These are phyloP conservation scores for Eucriotettix oculatus DNA, from an alignment of 2,888 invertebrate species.

Conservation along the genomic window DNA sequence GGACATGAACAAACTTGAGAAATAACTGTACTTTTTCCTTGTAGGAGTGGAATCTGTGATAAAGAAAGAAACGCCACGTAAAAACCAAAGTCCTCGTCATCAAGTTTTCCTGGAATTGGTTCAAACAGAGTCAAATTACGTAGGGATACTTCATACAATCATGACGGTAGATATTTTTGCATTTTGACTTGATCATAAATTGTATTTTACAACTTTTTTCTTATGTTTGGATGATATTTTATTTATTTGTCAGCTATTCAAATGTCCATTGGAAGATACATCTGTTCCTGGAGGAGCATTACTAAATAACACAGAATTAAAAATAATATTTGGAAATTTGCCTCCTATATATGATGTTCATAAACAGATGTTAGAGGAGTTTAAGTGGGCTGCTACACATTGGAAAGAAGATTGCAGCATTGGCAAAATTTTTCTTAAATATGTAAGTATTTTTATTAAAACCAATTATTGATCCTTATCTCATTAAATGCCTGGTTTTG, in stretches of 20 bases:
- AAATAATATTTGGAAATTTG: slow-evolving; percentile 89
- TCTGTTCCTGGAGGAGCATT: slow-evolving; percentile 61
- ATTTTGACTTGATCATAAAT: neutral
- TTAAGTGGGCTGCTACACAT: slow-evolving; percentile 46
- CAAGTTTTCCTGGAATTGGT: slow-evolving; percentile 81
- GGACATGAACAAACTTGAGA: slow-evolving; percentile 4
- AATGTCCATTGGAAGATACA: slow-evolving; percentile 78
- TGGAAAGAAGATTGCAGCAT: slow-evolving; percentile 82
- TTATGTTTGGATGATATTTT: neutral
- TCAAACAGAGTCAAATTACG: slow-evolving; percentile 95
- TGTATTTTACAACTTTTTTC: neutral
- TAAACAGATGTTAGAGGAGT: slow-evolving; percentile 53
- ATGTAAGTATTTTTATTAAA: slow-evolving; percentile 28
- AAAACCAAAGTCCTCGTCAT: slow-evolving; percentile 56
- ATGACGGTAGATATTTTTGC: slow-evolving; percentile 48
- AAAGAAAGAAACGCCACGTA: slow-evolving; percentile 42
- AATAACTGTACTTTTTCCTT: slow-evolving; percentile 18
- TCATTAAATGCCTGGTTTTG: neutral
- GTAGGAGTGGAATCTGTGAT: slow-evolving; percentile 36
- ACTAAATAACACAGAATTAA: slow-evolving; percentile 78
- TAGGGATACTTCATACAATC: slow-evolving; percentile 84
- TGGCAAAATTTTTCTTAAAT: slow-evolving; percentile 75
- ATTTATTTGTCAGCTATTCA: slow-evolving; percentile 59
- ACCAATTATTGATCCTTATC: neutral
- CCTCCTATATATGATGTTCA: slow-evolving; percentile 90